These are phyloP conservation scores for Nerophis ophidion DNA, from an alignment of 2,113 vertebrate species.

Conservation along the genomic window DNA sequence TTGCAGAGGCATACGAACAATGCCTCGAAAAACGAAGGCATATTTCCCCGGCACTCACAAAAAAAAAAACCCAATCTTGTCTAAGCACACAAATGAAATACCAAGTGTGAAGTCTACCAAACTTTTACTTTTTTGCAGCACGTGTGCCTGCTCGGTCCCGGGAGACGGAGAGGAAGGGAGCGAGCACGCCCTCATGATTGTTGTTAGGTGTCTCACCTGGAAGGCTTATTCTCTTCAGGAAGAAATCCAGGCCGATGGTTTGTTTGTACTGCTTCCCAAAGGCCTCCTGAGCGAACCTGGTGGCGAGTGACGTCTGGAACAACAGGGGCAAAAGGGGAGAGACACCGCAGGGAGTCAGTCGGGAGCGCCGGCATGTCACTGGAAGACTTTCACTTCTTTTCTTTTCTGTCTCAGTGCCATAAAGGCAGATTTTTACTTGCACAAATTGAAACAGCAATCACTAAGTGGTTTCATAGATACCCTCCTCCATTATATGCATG, in stretches of 20 bases:
- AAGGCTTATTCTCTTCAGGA: constrained; percentile 95
- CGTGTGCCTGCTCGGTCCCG: constrained; percentile 10
- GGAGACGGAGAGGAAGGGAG: constrained; percentile 15
- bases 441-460: too few species aligned
- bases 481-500: too few species aligned
- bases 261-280: constrained; percentile 99
- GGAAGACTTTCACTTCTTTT: constrained; percentile 14
- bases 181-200: constrained; percentile 36
- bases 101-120: constrained; percentile 1
- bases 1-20: too few species aligned
- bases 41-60: constrained; percentile 12
- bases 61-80: too few species aligned
- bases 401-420: background rate
- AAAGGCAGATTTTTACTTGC: too few species aligned
- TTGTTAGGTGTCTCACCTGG: constrained; percentile 83
- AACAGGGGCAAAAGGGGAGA: constrained; percentile 48
- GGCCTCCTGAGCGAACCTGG: constrained; percentile 95
- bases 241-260: constrained; percentile 98
- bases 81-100: too few species aligned
- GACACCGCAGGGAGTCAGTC: constrained; percentile 8
- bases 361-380: constrained; percentile 27
- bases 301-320: constrained; percentile 92
- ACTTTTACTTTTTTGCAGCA: constrained; percentile 20
- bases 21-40: too few species aligned
- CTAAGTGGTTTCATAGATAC: too few species aligned